Base-by-base conservation (phyloP, 2,888 invertebrate species). In the Polietes domitor region DNA sequence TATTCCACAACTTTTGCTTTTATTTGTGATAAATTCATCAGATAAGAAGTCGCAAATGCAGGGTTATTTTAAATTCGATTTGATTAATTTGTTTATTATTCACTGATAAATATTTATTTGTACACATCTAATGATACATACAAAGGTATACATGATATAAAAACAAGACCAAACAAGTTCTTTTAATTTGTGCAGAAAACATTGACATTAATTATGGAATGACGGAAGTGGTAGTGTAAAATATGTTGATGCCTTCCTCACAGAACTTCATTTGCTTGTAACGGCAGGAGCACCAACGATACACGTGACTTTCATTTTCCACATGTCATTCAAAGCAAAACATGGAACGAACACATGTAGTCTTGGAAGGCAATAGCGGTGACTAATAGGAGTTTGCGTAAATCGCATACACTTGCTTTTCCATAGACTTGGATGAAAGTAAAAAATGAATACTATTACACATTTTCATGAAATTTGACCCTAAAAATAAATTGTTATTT, bases 301-400 rank as follows among this genome's bases (percentile, higher is more conserved):
- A 26, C 77, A 82, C 82, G 82, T 82, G 77, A 82, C 74, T 82
- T 63, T 71, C 26, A 26, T 26, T 58, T 4, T 58, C 10, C 12
- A 9, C 21, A 24, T 19, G 58, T 26, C 58, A 58, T 58, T 26
- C 1, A 10, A 24, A 58, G 26, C 26, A 17, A 28, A 24, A 80
- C 12, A 61, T 50, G 7, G 7, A 0, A 61, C 24, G 19, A 77
- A 77, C 47, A 80, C 72, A 80, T 80, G 41, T 76, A 50, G n/a
- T 61, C 58, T 70, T 77, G 77, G 80, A 80, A 83, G 17, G 21
- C 53, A 58, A 24, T 58, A 26, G 26, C 26, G 58, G 26, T 83
- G 80, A 80, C 80, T 83, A 80, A 83, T 74, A 63, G 17, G 80
- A 83, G 77, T 70, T 17, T 80, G 83, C 83, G 83, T 80, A 80